Conservation (phyloP, 2,797 vertebrate genomes). For the Enteromius argenteus region DNA sequence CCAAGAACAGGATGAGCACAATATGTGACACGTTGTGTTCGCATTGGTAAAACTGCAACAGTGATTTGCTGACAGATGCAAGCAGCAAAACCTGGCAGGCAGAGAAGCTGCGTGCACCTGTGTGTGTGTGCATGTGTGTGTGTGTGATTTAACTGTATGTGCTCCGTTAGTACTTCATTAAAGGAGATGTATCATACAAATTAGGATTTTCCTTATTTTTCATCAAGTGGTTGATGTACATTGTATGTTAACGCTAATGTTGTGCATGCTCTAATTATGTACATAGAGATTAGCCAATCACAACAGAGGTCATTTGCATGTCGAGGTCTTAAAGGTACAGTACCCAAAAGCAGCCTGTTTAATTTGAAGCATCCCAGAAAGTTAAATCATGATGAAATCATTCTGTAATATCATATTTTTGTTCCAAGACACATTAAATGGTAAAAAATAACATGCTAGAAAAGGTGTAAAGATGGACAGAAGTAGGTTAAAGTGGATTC, state of each 20-base stretch:
- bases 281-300: background rate
- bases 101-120: background rate
- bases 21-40: slow-evolving; percentile 1
- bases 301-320: background rate
- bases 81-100: background rate
- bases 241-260: too few species aligned
- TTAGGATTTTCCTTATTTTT: background rate
- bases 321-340: background rate
- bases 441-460: background rate
- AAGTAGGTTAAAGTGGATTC: background rate
- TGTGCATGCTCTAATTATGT: too few species aligned
- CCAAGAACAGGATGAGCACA: background rate
- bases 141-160: background rate
- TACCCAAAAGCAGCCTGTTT: background rate
- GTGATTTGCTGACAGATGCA: slow-evolving; percentile 38
- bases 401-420: background rate
- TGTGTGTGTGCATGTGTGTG: background rate
- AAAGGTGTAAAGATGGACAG: slow-evolving; percentile 6
- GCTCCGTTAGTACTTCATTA: background rate
- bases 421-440: background rate
- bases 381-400: background rate
- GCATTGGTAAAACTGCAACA: slow-evolving; percentile 12
- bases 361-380: background rate
- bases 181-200: background rate
- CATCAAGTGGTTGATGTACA: background rate